Evolutionary conservation across 2,797 vertebrate genomes (phyloP).

Genomic region (Enteromius anoplus): DNA sequence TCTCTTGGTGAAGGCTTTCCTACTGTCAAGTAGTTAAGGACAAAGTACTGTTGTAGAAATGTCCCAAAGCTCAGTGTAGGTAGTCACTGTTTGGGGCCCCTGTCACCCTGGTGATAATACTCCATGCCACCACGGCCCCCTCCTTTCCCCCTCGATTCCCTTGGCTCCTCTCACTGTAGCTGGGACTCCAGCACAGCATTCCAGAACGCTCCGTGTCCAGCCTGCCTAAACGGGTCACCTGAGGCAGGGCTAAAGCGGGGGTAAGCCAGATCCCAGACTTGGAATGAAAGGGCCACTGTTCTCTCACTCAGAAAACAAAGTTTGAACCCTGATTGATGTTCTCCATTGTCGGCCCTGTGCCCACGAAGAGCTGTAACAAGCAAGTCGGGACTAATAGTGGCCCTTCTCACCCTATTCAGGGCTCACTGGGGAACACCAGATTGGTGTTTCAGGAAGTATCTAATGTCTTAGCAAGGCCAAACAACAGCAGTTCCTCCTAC

Average conservation of each 20-base stretch:
- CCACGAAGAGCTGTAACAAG: slow-evolving; percentile 42
- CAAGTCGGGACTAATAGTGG: neutral
- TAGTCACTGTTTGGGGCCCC: slow-evolving; percentile 32
- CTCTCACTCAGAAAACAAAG: slow-evolving; percentile 31
- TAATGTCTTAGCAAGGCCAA: slow-evolving; percentile 19
- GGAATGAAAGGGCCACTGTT: slow-evolving; percentile 55
- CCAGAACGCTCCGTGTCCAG: slow-evolving; percentile 38
- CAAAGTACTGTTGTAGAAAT: neutral
- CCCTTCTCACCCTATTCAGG: slow-evolving; percentile 2
- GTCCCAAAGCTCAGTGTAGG: slow-evolving; percentile 23
- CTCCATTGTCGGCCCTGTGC: slow-evolving; percentile 44
- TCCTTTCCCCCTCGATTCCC: neutral
- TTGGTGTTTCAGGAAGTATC: slow-evolving; percentile 36
- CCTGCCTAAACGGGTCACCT: slow-evolving; percentile 60
- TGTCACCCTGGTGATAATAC: slow-evolving; percentile 44
- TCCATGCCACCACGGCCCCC: slow-evolving; percentile 3
- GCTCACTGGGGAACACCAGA: slow-evolving; percentile 5
- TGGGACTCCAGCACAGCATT: slow-evolving; percentile 17
- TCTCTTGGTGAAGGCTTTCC: neutral
- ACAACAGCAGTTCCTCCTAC: slow-evolving; percentile 1
- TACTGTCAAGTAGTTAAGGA: neutral
- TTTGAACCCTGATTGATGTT: slow-evolving; percentile 56
- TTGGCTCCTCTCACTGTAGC: neutral
- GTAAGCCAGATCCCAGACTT: slow-evolving; percentile 17
- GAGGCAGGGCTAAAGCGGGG: slow-evolving; percentile 42